Base-by-base conservation (phyloP, 1,140 invertebrate species). In the Drosophila nasuta region DNA sequence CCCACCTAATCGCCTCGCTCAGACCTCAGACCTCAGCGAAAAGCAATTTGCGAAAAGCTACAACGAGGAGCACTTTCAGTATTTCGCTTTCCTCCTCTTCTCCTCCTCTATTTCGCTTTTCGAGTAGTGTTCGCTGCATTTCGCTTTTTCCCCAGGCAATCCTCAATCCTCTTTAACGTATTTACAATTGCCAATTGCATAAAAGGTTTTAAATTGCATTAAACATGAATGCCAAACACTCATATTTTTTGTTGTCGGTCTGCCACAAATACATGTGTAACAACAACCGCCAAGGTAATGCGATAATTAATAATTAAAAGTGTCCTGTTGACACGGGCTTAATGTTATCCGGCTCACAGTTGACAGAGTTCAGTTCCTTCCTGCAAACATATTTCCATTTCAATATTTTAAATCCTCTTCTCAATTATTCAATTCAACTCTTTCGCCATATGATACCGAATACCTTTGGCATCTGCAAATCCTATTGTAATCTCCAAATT, bases 151-250 rank as follows among this genome's bases (percentile, higher is more conserved):
- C 46, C 17, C 46, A 3, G 17, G 3, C 49, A 30, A n/a, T 30
- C 25, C 3, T 3, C 10, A 52, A 28, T 49, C 15, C 46, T 49
- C n/a, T 28, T n/a, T n/a, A 52, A 52, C 10, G 4, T 48, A 49
- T 48, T 48, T 30, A 62, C 28, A 60, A 49, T 48, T 30, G 15
- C 15, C 35, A 63, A 63, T 70, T 43, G 51, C 35, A 52, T 63
- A 43, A 41, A 69, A 35, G 33, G 57, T 11, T 20, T 41, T 69
- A 20, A 35, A 70, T 70, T 70, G 48, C 58, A 20, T 70, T 52
- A 43, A 70, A 70, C 30, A 33, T 62, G 51, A 45, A 63, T 68
- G 45, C 25, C 20, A 20, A 17, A 43, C 41, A 43, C 8, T 10
- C 38, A 7, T 1, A 8, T 25, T 33, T n/a, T 7, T 10, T 38